Evolutionary conservation across 2,797 vertebrate genomes (phyloP), one percentile per base, ranked within the genome.

Genomic region (Apogon hyalosoma): DNA sequence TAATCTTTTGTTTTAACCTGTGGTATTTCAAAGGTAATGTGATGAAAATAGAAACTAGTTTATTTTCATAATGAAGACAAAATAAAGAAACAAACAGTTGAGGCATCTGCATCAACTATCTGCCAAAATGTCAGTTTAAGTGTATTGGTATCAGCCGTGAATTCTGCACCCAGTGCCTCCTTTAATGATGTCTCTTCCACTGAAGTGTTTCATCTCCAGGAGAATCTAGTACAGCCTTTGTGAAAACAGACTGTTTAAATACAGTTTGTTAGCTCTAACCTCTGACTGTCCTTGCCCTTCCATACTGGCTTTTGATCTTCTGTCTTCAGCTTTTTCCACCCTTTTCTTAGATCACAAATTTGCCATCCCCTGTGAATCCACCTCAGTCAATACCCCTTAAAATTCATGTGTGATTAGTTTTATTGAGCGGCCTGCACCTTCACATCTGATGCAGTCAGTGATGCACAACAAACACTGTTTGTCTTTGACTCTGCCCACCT

Each of bases 321-420:
- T 56, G 40, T 70, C 63, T 79, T 64, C 48, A 51, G 51, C 50
- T 18, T 45, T 66, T 15, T 8, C 2, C 40, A 16, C 11, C 9
- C 41, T 73, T 54, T 53, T 54, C 68, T 80, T 53, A 70, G 64
- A 76, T 76, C 72, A 61, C 73, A 89, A 68, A 85, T 73, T 69
- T 80, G 65, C 76, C 52, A 54, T 73, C 73, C 68, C 67, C 58
- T 57, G 83, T 11, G 56, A 64, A 79, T 77, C 61, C 60, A 50
- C 16, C 0, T 15, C 1, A 61, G 74, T 90, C 90, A 78, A 92
- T 91, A 87, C 57, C 57, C 81, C 79, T 92, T 91, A 82, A 88
- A 89, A 92, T 91, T 89, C 84, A 75, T 60, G 49, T 88, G 87
- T 84, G 81, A 92, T 90, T 90, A 68, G 64, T 79, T 89, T 77